Evolutionary conservation across 2,888 invertebrate species (phyloP), one percentile per base, ranked within the genome.

Genomic region (Lysandra bellargus): DNA sequence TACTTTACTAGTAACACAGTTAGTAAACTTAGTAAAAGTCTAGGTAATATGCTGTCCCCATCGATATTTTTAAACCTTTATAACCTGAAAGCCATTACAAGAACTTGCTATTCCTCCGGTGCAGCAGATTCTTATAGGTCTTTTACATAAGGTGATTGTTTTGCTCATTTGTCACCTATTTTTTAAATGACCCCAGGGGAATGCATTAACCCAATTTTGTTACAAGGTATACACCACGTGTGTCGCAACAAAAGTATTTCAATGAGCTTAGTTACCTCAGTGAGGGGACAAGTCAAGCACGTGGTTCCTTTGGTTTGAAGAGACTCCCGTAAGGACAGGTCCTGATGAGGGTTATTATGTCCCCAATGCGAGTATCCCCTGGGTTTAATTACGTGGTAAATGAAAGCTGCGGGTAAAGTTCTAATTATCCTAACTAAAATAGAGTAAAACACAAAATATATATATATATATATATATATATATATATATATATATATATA

Each of bases 221-320:
- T 3, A 69, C 9, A 69, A 69, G 12, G 6, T 2, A 23, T 61
- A 9, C 61, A 2, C 4, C 64, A 12, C 64, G 64, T 69, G 64
- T 12, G 64, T 30, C 33, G 30, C 12, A 69, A 69, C 64, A 69
- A 69, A 69, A 69, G 30, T 30, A 14, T 64, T 64, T 12, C 6
- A 14, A 33, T 69, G 14, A 64, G 64, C 33, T 69, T 37, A 69
- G 14, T 33, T 69, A 69, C 69, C 69, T 37, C 69, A 64, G 30
- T 12, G 5, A 69, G 64, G 30, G 69, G 69, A 37, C 17, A 69
- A 69, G 69, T 69, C 69, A 69, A 69, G 69, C 69, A 37, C 69
- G 33, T 69, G 64, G 69, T 69, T 69, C 17, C 37, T 14, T 69
- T 33, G 37, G 33, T 69, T 69, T 5, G 14, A 9, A 1, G 14